Evolutionary conservation across 2,113 vertebrate species (phyloP), one percentile per base, ranked within the genome.

Genomic region (Lophochroa leadbeateri): DNA sequence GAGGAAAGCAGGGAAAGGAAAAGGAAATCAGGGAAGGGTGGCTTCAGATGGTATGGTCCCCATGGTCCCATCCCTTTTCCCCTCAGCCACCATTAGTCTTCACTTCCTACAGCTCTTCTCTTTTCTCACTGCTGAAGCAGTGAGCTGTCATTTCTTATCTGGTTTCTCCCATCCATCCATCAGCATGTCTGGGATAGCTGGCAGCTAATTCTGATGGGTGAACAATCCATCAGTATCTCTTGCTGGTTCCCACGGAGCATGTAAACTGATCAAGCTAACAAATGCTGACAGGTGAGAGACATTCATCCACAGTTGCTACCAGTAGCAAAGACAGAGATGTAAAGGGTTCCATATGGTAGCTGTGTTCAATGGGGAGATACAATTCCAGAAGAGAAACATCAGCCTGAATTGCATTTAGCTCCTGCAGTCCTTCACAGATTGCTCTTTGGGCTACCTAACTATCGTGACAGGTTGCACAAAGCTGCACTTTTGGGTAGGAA

Each of bases 271-370:
- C 57, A 55, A 82, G 78, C 53, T 97, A 92, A 94, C 70, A 41
- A 87, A 85, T 80, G 46, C 78, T 94, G 95, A 91, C 89, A 80
- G 86, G 89, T 94, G 88, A 94, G 76, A 95, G 81, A 75, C 78
- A 55, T 70, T 85, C 63, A 81, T 24, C 60, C 35, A 14, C 39
- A 69, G 33, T 11, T 80, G 61, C 85, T 87, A 81, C 71, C 0
- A 0, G 75, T 33, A 85, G 93, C 71, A 69, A 87, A 89, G 74
- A 63, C 16, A 41, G 86, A 79, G 70, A 43, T 50, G n/a, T 81
- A 92, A 94, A 92, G 20, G 58, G 20, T 81, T 92, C 82, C 90
- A 67, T 95, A 96, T 86, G 87, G 68, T 52, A 63, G 33, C 84
- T 85, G 64, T 86, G 72, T 91, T 76, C 11, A 17, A 6, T 13